phyloP scores from a whole-genome alignment of 2,113 vertebrate genomes.

The Melanerpes aurifrons region DNA sequence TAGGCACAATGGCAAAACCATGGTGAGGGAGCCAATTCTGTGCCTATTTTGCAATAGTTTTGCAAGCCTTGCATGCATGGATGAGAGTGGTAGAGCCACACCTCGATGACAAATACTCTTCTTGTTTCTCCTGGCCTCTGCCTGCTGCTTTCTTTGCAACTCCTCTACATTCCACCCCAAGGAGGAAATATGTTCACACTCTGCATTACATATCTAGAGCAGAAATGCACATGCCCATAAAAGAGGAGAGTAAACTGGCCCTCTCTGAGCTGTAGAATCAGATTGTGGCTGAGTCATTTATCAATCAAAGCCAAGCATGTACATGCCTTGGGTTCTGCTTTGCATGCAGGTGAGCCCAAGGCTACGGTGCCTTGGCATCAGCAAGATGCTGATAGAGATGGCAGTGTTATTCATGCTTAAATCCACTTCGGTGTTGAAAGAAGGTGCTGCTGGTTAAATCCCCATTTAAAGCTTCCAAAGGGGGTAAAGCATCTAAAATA shows the following conservation, averaged over 20 bases:
- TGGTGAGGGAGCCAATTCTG: background rate
- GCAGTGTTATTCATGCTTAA: constrained; percentile 60
- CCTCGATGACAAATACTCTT: background rate
- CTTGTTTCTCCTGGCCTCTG: constrained; percentile 27
- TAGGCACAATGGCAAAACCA: constrained; percentile 6
- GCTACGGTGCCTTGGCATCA: constrained; percentile 42
- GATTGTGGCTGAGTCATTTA: constrained; percentile 37
- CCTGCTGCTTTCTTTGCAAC: background rate
- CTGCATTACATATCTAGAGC: background rate
- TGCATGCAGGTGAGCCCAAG: constrained; percentile 53
- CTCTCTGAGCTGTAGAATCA: constrained; percentile 6
- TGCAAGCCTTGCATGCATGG: background rate
- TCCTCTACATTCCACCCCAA: background rate
- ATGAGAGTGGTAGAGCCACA: background rate
- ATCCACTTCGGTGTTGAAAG: constrained; percentile 43
- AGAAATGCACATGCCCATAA: background rate
- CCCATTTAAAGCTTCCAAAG: constrained; percentile 44
- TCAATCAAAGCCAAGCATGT: constrained; percentile 45
- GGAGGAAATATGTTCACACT: background rate
- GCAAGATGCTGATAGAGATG: constrained; percentile 57
- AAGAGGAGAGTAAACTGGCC: background rate
- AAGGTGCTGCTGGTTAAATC: constrained; percentile 44
- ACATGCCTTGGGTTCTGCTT: constrained; percentile 44
- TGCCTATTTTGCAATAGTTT: constrained; percentile 25
- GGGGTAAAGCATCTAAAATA: constrained; percentile 12